Conservation (phyloP, 2,888 invertebrate species). For the Campopleginae sp. region DNA sequence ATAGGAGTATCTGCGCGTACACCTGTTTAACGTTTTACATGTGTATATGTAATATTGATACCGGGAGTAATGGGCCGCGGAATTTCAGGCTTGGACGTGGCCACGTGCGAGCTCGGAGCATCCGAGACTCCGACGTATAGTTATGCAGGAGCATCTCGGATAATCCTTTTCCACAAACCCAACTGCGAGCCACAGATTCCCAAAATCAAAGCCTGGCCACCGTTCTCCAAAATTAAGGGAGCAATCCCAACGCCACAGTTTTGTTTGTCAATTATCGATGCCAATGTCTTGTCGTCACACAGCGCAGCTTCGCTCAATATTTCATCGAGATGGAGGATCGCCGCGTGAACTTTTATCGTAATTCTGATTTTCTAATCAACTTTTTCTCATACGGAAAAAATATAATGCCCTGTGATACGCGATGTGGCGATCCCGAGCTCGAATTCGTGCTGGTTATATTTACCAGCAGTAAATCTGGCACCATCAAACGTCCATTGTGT, state of each 20-base stretch:
- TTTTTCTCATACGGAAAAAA: neutral
- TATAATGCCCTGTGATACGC: neutral
- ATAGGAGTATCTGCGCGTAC: conserved; percentile 1
- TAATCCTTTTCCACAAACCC: conserved; percentile 48
- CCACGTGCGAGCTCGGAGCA: conserved; percentile 40
- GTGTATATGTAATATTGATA: conserved; percentile 40
- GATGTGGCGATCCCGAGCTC: conserved; percentile 69
- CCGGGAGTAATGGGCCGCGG: conserved; percentile 20
- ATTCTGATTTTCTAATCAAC: neutral
- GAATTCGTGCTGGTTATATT: conserved; percentile 78
- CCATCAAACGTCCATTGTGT: conserved; percentile 79
- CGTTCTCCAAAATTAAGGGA: conserved; percentile 26
- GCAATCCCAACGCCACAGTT: neutral
- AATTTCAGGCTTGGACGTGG: conserved; percentile 40
- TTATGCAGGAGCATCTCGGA: conserved; percentile 23
- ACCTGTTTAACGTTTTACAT: conserved; percentile 9
- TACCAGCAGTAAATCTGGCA: conserved; percentile 81
- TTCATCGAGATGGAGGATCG: neutral
- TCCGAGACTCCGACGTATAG: neutral
- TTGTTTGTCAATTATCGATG: conserved; percentile 55
- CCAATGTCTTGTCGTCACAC: conserved; percentile 21
- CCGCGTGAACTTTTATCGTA: neutral
- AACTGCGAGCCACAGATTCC: conserved; percentile 12
- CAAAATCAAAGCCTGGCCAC: conserved; percentile 58
- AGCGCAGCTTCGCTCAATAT: conserved; percentile 22